Percentiles rank a stretch among this genome's conserved stretches.
Conservation (phyloP, 2,113 vertebrate species). For the Corynorhinus townsendii region DNA sequence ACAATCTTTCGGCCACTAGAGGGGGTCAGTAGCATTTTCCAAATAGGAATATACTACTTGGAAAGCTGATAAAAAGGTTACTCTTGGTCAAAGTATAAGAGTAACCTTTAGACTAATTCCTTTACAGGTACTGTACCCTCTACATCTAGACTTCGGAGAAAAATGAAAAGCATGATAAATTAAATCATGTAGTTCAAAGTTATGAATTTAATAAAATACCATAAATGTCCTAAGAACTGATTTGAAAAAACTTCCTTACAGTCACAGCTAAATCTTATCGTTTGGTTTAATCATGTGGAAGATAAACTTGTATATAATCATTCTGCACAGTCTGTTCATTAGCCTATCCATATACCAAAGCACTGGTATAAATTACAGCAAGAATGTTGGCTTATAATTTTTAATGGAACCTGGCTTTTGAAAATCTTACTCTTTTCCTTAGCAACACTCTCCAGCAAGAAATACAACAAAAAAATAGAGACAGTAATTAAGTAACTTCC, state of each 20-base stretch:
- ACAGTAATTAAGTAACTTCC: slow-evolving; percentile 2
- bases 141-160: not conserved
- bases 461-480: not conserved
- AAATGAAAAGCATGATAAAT: not conserved
- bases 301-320: not conserved
- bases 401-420: not conserved
- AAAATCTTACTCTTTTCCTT: slow-evolving; percentile 9
- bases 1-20: slow-evolving; percentile 71
- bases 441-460: slow-evolving; percentile 1
- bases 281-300: not conserved
- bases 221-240: slow-evolving; percentile 1
- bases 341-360: not conserved
- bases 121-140: slow-evolving; percentile 2
- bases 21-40: slow-evolving; percentile 52
- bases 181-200: slow-evolving; percentile 9
- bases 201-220: slow-evolving; percentile 11
- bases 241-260: slow-evolving; percentile 4
- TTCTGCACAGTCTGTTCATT: not conserved
- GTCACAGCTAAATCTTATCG: not conserved
- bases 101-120: slow-evolving; percentile 73
- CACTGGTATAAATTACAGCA: not conserved
- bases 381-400: slow-evolving; percentile 9
- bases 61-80: slow-evolving; percentile 74
- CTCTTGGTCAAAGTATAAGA: slow-evolving; percentile 81
- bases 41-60: not conserved